These are phyloP conservation scores for Atherix ibis DNA, from an alignment of 2,888 invertebrate genomes.

Conservation along the genomic window DNA sequence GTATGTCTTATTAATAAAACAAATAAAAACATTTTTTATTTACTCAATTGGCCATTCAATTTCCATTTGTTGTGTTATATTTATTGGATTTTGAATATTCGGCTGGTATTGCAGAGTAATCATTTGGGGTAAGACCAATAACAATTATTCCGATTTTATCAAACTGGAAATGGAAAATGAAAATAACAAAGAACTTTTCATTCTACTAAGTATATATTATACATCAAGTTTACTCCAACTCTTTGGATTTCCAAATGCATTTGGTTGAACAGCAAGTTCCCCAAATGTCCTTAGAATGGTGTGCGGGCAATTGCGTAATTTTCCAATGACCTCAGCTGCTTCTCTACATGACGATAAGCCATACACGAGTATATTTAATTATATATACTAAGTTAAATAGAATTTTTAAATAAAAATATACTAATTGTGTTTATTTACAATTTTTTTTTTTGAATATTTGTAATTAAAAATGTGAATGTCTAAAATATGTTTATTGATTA, in stretches of 20 bases:
- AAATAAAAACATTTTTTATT: too few species aligned
- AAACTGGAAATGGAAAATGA: neutral
- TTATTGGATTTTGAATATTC: conserved; percentile 1
- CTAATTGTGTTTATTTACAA: neutral
- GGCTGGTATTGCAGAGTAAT: conserved; percentile 1
- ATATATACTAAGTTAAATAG: neutral
- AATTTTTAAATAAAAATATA: neutral
- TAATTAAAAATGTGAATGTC: too few species aligned
- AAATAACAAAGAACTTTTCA: neutral
- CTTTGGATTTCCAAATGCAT: conserved; percentile 34
- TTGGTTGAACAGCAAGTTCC: conserved; percentile 29
- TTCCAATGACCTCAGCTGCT: conserved; percentile 34
- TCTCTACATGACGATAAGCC: conserved; percentile 19
- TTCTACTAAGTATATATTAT: conserved; percentile 1
- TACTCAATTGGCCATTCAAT: neutral
- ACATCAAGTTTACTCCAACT: conserved; percentile 31
- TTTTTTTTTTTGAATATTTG: too few species aligned
- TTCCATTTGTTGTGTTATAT: neutral
- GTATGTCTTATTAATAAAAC: too few species aligned
- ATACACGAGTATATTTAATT: neutral
- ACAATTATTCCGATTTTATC: conserved; percentile 3
- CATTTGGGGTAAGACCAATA: conserved; percentile 1
- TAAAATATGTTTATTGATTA: too few species aligned
- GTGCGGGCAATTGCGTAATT: conserved; percentile 32
- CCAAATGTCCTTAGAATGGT: conserved; percentile 36